Evolutionary conservation across 92 coral and sea anemone species (phyloP), one percentile per base, ranked within the genome.

Genomic region (Muricea muricata): DNA sequence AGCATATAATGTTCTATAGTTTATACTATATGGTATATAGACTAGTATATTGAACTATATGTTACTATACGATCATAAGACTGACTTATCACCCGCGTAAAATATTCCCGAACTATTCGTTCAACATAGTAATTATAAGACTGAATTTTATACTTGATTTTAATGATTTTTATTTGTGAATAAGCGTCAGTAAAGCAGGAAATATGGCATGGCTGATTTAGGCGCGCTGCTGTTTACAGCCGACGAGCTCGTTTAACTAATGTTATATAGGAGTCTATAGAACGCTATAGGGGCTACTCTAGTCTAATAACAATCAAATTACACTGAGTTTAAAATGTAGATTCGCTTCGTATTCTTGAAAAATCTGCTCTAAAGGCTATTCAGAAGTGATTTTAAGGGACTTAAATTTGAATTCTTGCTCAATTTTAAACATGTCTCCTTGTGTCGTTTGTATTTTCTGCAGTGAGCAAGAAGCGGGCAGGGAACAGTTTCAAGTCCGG

Each of bases 381-480:
- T 31, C 28, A 75, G 2, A 75, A 29, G 56, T 28, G 14, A 57
- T 50, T 48, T 21, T 8, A 21, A 12, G 39, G 39, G 17, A 75
- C n/a, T 47, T 47, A 45, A 50, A 75, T 32, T 35, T 47, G 65
- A 47, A 47, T 28, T 75, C 39, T 14, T 48, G 24, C 65, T 52
- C 26, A 40, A 75, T 45, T 39, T 28, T 46, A 41, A 50, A 75
- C 87, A 88, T 93, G 97, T 88, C 88, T 88, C 87, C 75, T 81
- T 65, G 76, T 80, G 54, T 82, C 39, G 42, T 48, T 57, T 75
- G 55, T 74, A 54, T 54, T 71, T 75, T 73, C 32, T 75, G 17
- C 28, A 75, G 65, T 47, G 80, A 75, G 80, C 65, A 95, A 93
- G 93, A 95, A 95, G 89, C 92, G 98, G 50, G 71, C 92, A 3